These are phyloP conservation scores for Merluccius polli DNA, from an alignment of 2,797 vertebrate species.

Conservation along the genomic window DNA sequence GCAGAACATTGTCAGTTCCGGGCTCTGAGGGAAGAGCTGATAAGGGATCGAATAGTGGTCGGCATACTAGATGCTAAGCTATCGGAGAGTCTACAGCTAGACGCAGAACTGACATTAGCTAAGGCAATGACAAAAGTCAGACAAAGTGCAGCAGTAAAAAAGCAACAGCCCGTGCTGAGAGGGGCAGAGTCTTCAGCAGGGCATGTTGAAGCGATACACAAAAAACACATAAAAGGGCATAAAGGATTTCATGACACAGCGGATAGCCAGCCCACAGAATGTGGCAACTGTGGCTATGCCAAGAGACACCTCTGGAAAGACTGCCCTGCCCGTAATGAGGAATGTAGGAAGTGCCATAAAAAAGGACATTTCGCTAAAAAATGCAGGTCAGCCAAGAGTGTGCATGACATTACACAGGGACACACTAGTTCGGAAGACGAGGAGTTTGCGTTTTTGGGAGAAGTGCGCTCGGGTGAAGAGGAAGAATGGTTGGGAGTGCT, in stretches of 20 bases:
- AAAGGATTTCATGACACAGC: no score
- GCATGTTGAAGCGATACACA: no score
- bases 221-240: no score
- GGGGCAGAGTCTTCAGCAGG: no score
- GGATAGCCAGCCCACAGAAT: no score
- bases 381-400: background rate
- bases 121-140: background rate
- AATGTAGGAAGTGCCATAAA: constrained; percentile 24
- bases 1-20: no score
- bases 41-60: no score
- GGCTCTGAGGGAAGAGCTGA: no score
- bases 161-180: background rate
- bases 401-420: constrained; percentile 14
- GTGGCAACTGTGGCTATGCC: no score
- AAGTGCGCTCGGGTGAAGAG: background rate
- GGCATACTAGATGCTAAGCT: no score
- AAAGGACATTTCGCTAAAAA: constrained; percentile 31
- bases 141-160: constrained; percentile 1
- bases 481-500: constrained; percentile 7
- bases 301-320: constrained; percentile 10
- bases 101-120: background rate
- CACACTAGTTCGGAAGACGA: background rate
- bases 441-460: constrained; percentile 25
- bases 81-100: background rate
- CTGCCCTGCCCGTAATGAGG: constrained; percentile 27